Base-by-base conservation (phyloP, 2,888 invertebrate species). In the Phortica magna region DNA sequence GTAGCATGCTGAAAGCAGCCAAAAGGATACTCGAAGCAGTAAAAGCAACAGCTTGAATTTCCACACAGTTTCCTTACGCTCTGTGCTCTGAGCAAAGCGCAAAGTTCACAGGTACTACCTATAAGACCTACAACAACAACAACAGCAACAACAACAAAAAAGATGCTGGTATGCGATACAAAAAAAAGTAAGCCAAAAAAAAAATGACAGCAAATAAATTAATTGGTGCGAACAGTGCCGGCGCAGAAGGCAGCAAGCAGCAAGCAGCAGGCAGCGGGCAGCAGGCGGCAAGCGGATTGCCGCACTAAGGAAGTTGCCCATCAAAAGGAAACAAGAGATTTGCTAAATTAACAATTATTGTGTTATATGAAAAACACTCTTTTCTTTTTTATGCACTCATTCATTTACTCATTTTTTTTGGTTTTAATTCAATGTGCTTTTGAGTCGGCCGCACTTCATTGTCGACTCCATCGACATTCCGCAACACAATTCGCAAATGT, bases 31-130 rank as follows among this genome's bases (percentile, higher is more conserved):
- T 65, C 41, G 41, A 65, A 65, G 65, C 41, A 61, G 70, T 14
- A 71, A 22, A 22, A 71, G 55, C 70, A 71, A 71, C 70, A 71
- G 70, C 55, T 71, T 71, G 70, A 48, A n/a, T 22, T 53, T 55
- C 53, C 70, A 55, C 53, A 19, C 17, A 14, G 31, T 12, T 71
- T 3, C 39, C 22, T 53, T 70, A 31, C 31, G 19, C 19, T 7
- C 53, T 22, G 14, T 53, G 31, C 53, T 70, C 9, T 59, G 0
- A 59, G 59, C 61, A 61, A 61, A 61, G 61, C 61, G 12, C 68
- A 48, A 43, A 55, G 70, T 22, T 43, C 22, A 71, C 53, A 71
- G 53, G 70, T 55, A 55, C 41, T 41, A 19, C n/a, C 39, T n/a
- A 67, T 19, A 31, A 42, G 41, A 17, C 59, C 59, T 7, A 1